These are phyloP conservation scores for Sebastes baramenuke DNA, from an alignment of 2,797 vertebrate genomes.

Conservation along the genomic window DNA sequence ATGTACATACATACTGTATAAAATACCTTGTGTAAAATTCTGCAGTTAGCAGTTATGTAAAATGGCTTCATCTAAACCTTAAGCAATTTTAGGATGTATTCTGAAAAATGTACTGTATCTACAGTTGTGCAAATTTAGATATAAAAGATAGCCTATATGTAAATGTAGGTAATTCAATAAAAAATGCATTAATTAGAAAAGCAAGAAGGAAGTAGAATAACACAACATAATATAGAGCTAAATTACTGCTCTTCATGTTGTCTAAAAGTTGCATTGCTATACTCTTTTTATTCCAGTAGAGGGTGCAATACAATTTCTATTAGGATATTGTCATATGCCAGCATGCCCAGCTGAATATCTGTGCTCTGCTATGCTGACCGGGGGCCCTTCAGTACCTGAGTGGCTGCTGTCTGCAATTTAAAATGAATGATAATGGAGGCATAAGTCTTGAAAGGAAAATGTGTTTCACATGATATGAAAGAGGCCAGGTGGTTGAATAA, in stretches of 20 bases:
- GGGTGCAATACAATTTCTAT: slow-evolving; percentile 64
- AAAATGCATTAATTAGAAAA: background rate
- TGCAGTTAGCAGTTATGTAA: background rate
- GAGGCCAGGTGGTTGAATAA: background rate
- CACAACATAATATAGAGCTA: background rate
- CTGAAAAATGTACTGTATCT: background rate
- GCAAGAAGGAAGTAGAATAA: background rate
- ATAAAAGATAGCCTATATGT: background rate
- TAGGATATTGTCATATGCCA: background rate
- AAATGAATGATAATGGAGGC: background rate
- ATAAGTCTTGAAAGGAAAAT: background rate
- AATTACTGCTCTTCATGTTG: background rate
- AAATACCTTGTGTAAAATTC: background rate
- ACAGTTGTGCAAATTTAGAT: background rate
- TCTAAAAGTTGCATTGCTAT: slow-evolving; percentile 9
- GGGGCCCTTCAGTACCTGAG: background rate
- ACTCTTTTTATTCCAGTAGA: slow-evolving; percentile 72
- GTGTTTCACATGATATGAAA: background rate
- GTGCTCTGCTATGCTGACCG: background rate
- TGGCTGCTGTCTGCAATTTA: background rate
- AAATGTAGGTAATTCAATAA: background rate
- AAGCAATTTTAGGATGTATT: background rate
- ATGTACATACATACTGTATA: too few relatives aligned
- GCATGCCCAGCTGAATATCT: background rate
- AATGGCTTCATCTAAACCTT: background rate